Base-by-base conservation (phyloP, 2,888 invertebrate genomes). In the Microplitis deprimator region DNA sequence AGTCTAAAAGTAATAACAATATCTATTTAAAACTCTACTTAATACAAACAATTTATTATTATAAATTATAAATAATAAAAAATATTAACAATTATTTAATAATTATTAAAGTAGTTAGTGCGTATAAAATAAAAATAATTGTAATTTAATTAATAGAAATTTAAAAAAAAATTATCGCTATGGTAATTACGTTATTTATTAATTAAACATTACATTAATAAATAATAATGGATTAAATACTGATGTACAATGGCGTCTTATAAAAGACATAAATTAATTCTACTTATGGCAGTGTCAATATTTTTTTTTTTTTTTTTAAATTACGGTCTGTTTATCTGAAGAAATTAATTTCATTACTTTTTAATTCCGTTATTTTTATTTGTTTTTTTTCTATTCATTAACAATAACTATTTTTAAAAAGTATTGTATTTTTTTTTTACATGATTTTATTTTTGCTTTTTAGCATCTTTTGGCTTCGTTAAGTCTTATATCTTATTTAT, bases 381-480 rank as follows among this genome's bases (percentile, higher is more conserved):
- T 41, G 16, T 67, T 65, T 38, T 61, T 73, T 61, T 73, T 61
- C 69, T 76, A 65, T 59, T 76, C 69, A 61, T 73, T 78, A 69
- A 78, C 62, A 70, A 72, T 76, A 64, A 75, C 65, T 65, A 78
- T 69, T 71, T 74, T 73, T 75, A 20, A 50, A 50, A 50, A 5
- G 50, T 50, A 50, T 8, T 73, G 69, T 75, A 29, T 61, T 65
- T 74, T 77, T 62, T 17, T 73, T 78, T 61, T 50, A 72, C 50
- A 40, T 38, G 17, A 65, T 41, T 73, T 73, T 38, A 20, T 50
- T 75, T 77, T 40, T 68, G 62, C 62, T 79, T 82, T 83, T 85
- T 89, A 89, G 89, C 89, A 85, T 89, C 89, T 88, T 87, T 88
- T 87, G 89, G 89, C 89, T 89, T 88, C 85, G 83, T 84, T 85